phyloP scores from a whole-genome alignment of 2,888 invertebrate genomes.

The Nomada ruficornis region DNA sequence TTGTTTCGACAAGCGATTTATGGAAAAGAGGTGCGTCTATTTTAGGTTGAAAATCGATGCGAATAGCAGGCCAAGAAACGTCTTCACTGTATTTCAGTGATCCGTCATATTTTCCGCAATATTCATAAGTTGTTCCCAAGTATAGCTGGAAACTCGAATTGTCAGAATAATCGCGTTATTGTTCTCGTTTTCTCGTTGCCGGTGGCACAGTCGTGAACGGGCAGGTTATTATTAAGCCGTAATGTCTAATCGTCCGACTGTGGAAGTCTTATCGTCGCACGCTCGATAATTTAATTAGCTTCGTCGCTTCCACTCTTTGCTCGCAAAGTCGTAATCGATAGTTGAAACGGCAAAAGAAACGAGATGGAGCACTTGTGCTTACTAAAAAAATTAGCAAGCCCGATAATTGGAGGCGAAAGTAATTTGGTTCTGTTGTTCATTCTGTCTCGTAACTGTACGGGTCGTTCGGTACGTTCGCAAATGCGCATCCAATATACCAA shows the following conservation, averaged over 20 bases:
- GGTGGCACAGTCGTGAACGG: slow-evolving; percentile 45
- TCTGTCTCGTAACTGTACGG: slow-evolving; percentile 1
- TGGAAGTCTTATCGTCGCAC: slow-evolving; percentile 17
- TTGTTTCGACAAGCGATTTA: neutral
- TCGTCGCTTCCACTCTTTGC: neutral
- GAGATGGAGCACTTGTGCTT: neutral
- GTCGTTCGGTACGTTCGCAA: slow-evolving; percentile 25
- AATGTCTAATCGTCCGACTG: slow-evolving; percentile 34
- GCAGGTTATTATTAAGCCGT: slow-evolving; percentile 39
- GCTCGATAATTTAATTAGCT: slow-evolving; percentile 43
- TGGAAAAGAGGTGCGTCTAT: neutral
- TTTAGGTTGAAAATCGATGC: neutral
- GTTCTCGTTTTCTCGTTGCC: slow-evolving; percentile 39
- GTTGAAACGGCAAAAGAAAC: neutral
- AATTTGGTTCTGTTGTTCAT: neutral
- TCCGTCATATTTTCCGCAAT: neutral
- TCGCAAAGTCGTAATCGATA: slow-evolving; percentile 23
- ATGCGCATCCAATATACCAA: slow-evolving; percentile 47
- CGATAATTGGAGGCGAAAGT: slow-evolving; percentile 27
- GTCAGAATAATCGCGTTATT: slow-evolving; percentile 38
- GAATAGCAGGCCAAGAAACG: neutral
- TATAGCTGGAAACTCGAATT: slow-evolving; percentile 29
- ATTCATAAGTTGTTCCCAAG: neutral
- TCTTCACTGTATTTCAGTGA: neutral
- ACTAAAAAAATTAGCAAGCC: slow-evolving; percentile 16